Conservation (phyloP, 2,888 invertebrate genomes). For the Periphyllus acericola region DNA sequence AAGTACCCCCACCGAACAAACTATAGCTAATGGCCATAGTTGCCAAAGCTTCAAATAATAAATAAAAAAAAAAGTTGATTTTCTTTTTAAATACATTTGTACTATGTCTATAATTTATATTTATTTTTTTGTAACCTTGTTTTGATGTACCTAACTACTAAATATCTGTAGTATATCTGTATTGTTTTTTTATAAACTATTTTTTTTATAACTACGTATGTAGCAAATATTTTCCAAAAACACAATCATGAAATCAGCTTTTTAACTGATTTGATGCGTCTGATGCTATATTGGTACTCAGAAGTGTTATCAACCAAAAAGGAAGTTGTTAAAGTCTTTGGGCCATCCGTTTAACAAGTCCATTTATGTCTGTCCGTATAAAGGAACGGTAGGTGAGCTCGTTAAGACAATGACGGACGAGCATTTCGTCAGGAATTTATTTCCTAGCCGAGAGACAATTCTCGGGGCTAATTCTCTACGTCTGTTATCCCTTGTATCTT, state of each 20-base stretch:
- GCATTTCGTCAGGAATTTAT: slow-evolving; percentile 57
- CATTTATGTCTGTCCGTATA: slow-evolving; percentile 54
- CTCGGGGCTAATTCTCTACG: slow-evolving; percentile 3
- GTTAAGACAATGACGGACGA: slow-evolving; percentile 59
- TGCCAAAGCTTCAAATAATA: too few species aligned
- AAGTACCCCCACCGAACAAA: too few species aligned
- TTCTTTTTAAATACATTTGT: too few species aligned
- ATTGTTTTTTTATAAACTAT: neutral
- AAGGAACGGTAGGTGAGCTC: slow-evolving; percentile 47
- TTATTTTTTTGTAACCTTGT: too few species aligned
- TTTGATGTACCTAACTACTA: neutral
- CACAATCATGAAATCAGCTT: neutral
- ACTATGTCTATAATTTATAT: too few species aligned
- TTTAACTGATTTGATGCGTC: slow-evolving; percentile 3
- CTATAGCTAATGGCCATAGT: too few species aligned
- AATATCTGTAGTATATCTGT: neutral
- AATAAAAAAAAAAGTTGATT: too few species aligned
- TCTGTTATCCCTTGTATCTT: slow-evolving; percentile 14
- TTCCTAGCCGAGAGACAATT: slow-evolving; percentile 35
- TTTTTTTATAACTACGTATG: neutral
- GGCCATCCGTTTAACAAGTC: slow-evolving; percentile 29
- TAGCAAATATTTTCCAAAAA: neutral
- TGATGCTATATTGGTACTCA: neutral
- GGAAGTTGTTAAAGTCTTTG: slow-evolving; percentile 37
- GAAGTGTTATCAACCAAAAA: slow-evolving; percentile 30